These are phyloP conservation scores for Coenobita brevimanus DNA, from an alignment of 1,140 invertebrate genomes.

Conservation along the genomic window DNA sequence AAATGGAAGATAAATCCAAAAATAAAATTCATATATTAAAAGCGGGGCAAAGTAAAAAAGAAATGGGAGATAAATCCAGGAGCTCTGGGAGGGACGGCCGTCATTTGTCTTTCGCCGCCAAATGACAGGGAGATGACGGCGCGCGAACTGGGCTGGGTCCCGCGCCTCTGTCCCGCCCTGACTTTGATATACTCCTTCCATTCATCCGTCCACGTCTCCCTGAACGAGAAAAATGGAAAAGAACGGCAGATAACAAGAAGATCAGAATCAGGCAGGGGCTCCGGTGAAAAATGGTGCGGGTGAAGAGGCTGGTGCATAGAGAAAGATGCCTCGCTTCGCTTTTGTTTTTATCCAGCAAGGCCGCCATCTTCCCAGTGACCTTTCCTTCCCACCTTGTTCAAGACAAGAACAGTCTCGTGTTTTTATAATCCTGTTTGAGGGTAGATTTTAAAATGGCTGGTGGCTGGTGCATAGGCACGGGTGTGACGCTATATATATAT, in stretches of 20 bases:
- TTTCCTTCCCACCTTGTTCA: no score
- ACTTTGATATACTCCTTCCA: slow-evolving; percentile 56
- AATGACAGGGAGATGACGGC: slow-evolving; percentile 65
- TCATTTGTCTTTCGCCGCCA: slow-evolving; percentile 58
- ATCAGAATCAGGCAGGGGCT: slow-evolving; percentile 58
- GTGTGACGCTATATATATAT: no score
- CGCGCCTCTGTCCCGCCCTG: slow-evolving; percentile 47
- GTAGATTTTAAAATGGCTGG: no score
- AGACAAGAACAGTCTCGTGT: no score
- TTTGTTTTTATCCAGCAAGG: slow-evolving; percentile 28
- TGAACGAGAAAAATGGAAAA: slow-evolving; percentile 57
- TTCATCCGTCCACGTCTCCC: slow-evolving; percentile 53
- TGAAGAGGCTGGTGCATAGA: slow-evolving; percentile 19
- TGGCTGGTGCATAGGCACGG: no score
- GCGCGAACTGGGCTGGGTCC: slow-evolving; percentile 10
- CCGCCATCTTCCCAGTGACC: slow-evolving; percentile 9
- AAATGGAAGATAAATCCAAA: no score
- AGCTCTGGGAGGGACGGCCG: slow-evolving; percentile 36
- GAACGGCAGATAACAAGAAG: slow-evolving; percentile 65
- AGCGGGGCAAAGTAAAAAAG: not conserved
- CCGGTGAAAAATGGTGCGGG: slow-evolving; percentile 29
- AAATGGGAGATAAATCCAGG: slow-evolving; percentile 59
- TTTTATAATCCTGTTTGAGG: no score
- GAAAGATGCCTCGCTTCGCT: slow-evolving; percentile 16
- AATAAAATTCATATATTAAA: not conserved